Conservation (phyloP, 2,888 invertebrate species). For the Pandemis heparana region DNA sequence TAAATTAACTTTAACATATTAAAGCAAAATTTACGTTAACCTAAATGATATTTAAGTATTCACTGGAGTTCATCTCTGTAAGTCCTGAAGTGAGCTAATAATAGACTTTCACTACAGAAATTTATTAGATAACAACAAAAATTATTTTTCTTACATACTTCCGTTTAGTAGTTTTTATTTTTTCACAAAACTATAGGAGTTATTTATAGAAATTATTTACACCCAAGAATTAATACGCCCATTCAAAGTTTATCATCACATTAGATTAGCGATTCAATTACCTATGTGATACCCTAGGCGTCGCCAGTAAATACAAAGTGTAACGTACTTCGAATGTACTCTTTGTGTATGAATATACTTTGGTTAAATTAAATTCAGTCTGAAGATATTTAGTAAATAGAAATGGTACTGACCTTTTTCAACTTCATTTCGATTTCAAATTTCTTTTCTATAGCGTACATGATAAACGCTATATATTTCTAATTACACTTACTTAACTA, state of each 20-base stretch:
- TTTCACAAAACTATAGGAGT: too few relatives aligned
- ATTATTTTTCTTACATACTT: too few relatives aligned
- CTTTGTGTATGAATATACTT: too few relatives aligned
- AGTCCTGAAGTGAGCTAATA: too few relatives aligned
- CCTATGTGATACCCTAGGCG: background rate
- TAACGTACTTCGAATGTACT: background rate
- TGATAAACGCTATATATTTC: slow-evolving; percentile 48
- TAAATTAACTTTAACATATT: too few relatives aligned
- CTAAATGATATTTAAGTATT: too few relatives aligned
- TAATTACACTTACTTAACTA: background rate
- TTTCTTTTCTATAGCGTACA: slow-evolving; percentile 84
- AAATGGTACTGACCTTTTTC: slow-evolving; percentile 77
- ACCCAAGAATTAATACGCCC: background rate
- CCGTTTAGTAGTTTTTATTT: too few relatives aligned
- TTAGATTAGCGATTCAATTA: background rate
- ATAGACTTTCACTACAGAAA: too few relatives aligned
- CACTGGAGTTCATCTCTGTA: too few relatives aligned
- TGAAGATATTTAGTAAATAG: background rate
- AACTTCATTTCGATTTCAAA: slow-evolving; percentile 87
- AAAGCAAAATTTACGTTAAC: too few relatives aligned
- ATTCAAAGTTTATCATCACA: background rate
- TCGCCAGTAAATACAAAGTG: background rate
- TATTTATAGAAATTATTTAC: background rate
- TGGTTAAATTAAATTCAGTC: background rate
- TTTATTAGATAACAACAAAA: too few relatives aligned